phyloP scores from a whole-genome alignment of 2,888 invertebrate species.

The Neoascia interrupta region DNA sequence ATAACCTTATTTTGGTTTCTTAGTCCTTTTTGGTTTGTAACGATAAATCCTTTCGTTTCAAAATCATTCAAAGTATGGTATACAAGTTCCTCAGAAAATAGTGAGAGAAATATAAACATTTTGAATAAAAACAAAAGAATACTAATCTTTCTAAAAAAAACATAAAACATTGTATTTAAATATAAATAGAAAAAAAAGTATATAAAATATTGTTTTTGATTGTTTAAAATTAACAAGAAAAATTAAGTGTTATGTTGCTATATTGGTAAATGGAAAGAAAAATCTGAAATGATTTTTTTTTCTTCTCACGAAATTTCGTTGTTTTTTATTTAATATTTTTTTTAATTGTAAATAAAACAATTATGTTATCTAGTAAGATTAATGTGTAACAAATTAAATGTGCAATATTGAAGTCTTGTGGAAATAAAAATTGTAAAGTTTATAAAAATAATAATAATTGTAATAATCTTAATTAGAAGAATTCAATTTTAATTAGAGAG shows the following conservation, averaged over 20 bases:
- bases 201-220: slow-evolving; percentile 16
- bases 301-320: neutral
- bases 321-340: neutral
- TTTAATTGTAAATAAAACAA: slow-evolving; percentile 19
- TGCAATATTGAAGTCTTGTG: slow-evolving; percentile 54
- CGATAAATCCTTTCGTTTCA: slow-evolving; percentile 67
- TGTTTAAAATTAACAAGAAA: slow-evolving; percentile 40
- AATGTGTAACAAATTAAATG: slow-evolving; percentile 52
- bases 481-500: slow-evolving; percentile 54
- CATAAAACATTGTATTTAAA: slow-evolving; percentile 35
- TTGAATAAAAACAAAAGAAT: slow-evolving; percentile 57
- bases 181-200: slow-evolving; percentile 37
- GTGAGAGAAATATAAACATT: slow-evolving; percentile 73
- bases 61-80: slow-evolving; percentile 82
- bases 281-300: neutral
- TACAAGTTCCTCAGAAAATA: slow-evolving; percentile 86
- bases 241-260: slow-evolving; percentile 25
- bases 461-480: slow-evolving; percentile 47
- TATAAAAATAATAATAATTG: slow-evolving; percentile 17
- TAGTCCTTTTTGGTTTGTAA: slow-evolving; percentile 72
- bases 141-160: slow-evolving; percentile 72
- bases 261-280: slow-evolving; percentile 13
- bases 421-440: slow-evolving; percentile 38
- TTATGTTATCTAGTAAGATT: slow-evolving; percentile 1
- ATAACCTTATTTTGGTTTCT: slow-evolving; percentile 42